Evolutionary conservation across 2,113 vertebrate genomes (phyloP).

Genomic region (Cranoglanis bouderius): DNA sequence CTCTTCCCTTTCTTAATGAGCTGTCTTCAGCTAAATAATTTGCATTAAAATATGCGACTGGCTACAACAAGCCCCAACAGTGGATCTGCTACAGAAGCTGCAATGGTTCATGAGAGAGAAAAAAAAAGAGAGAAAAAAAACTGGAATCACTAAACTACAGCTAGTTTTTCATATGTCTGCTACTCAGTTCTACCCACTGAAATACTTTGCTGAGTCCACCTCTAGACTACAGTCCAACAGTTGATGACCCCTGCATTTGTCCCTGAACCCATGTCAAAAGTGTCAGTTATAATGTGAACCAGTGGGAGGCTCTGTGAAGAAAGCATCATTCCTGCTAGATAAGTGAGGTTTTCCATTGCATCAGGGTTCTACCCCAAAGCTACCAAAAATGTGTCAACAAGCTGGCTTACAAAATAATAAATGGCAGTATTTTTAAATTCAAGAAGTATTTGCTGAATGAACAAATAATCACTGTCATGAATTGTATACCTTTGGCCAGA

Average conservation of each 20-base stretch:
- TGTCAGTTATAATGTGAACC: neutral
- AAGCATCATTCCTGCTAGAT: slow-evolving; percentile 4
- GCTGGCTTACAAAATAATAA: slow-evolving; percentile 56
- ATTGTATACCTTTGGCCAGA: slow-evolving; percentile 41
- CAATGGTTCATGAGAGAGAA: neutral
- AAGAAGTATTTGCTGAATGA: slow-evolving; percentile 70
- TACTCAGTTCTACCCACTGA: neutral
- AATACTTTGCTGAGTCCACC: neutral
- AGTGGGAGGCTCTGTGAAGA: slow-evolving; percentile 29
- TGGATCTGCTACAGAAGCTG: neutral
- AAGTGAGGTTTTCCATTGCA: slow-evolving; percentile 55
- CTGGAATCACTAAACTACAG: neutral
- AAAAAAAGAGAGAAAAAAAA: neutral
- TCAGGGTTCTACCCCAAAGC: slow-evolving; percentile 58
- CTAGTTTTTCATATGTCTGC: neutral
- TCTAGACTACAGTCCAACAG: neutral
- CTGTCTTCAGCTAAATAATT: neutral
- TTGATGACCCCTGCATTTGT: neutral
- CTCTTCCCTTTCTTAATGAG: neutral
- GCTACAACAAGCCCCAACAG: neutral
- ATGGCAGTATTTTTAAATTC: slow-evolving; percentile 72
- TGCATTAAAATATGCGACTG: neutral
- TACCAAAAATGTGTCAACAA: slow-evolving; percentile 60
- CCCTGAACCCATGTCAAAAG: slow-evolving; percentile 7
- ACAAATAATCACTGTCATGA: neutral